Evolutionary conservation across 1,140 invertebrate genomes (phyloP), one percentile per base, ranked within the genome.

Genomic region (Thereuonema tuberculata): DNA sequence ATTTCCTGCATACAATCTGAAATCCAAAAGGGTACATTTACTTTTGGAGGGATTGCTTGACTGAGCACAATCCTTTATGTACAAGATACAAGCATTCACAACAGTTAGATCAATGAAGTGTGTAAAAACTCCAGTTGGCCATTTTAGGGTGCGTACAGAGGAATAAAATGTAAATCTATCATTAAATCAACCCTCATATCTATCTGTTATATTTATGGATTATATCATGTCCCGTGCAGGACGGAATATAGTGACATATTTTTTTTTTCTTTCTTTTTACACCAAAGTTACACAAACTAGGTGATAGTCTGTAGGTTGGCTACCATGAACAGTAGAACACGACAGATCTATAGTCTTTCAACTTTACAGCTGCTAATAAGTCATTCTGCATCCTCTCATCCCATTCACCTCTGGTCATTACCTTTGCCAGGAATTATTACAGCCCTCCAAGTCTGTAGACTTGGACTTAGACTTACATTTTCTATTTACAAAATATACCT

Each of bases 401-500:
- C 27, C 21, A 56, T 5, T 37, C 3, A 5, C 65, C 65, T 62
- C 60, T 63, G 17, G 47, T 48, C 43, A 61, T 53, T 55, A 58
- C n/a, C 59, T 29, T 64, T 29, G 37, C 60, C 50, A 26, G 60
- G 63, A 5, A 63, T 58, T 1, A 37, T 17, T 1, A 54, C 54
- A 60, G 63, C 17, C 61, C 58, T n/a, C 31, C 0, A 52, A 63
- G 60, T 29, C 61, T 17, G 26, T 61, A 58, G 3, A 57, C 27
- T n/a, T n/a, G n/a, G n/a, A n/a, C n/a, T n/a, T n/a, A n/a, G n/a
- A 46, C 57, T 20, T 29, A 60, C 48, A 1, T 64, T 63, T 1
- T 63, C 65, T 29, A 56, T n/a, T n/a, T 58, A 29, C 55, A 56
- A 48, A 54, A 62, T 17, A 62, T 61, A 9, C 48, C 48, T 12